Base-by-base conservation (phyloP, 1,140 invertebrate genomes). In the Latrodectus geometricus region DNA sequence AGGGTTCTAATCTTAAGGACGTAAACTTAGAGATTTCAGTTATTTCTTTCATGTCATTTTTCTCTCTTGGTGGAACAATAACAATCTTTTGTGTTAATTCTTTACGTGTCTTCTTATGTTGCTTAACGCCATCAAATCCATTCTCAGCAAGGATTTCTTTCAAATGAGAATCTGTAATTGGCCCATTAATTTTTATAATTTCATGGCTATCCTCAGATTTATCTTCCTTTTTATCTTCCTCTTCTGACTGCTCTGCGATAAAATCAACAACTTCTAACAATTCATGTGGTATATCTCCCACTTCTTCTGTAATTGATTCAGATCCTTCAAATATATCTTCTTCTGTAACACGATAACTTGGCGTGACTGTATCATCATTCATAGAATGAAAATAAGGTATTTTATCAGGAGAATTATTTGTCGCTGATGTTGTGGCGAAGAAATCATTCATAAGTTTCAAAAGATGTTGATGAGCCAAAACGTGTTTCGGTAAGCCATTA, bases 361-460 rank as follows among this genome's bases (percentile, higher is more conserved):
- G 69, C 2, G 66, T 74, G n/a, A 54, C 20, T 0, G 14, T 17
- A 8, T 65, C 56, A 11, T 12, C 14, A 70, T 35, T 70, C 20
- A 56, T 77, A 11, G 54, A 21, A 20, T 35, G 12, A 11, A 73
- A 35, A 35, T 35, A 35, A 35, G 35, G 5, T 3, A 35, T 35
- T n/a, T 21, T 76, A 21, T 20, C 12, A 9, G 17, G 7, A 5
- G 54, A 21, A 14, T 73, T 73, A 4, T n/a, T 2, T 50, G 69
- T 54, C 0, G 65, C 20, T 2, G 79, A 81, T 72, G 85, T 73
- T 50, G 78, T 87, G 9, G 85, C 77, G 52, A 87, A 87, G 21
- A 87, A 87, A n/a, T 87, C 77, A 35, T 87, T 80, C 85, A 87
- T 87, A 4, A 87, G 35, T 66, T 87, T 87, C 9, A 76, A 54